Percentiles rank a stretch among this genome's conserved stretches.
Conservation (phyloP, 2,113 vertebrate species). For the Pitta sordida region DNA sequence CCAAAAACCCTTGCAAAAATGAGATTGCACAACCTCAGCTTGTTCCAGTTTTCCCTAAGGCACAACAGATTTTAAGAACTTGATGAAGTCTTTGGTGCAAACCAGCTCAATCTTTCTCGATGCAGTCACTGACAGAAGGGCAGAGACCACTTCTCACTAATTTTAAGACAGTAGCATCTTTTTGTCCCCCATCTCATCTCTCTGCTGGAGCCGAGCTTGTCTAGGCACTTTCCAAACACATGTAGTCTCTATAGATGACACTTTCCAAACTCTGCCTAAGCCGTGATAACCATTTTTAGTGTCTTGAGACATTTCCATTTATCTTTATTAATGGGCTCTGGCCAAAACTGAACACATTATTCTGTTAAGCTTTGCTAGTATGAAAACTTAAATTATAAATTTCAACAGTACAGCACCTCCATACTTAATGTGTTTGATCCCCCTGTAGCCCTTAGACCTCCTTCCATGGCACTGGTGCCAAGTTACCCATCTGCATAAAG, state of each 20-base stretch:
- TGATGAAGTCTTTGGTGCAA: not conserved
- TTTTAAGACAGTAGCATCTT: not conserved
- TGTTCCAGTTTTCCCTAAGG: not conserved
- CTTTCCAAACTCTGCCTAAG: not conserved
- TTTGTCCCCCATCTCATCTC: not conserved
- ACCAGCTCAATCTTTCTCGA: not conserved
- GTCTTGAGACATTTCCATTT: not conserved
- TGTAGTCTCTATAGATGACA: fast-evolving
- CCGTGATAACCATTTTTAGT: not conserved
- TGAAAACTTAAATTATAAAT: fast-evolving
- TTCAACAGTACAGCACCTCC: not conserved
- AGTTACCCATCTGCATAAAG: not conserved
- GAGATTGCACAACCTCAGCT: not conserved
- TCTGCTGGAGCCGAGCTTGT: not conserved
- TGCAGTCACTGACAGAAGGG: not conserved
- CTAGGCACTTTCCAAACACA: not conserved
- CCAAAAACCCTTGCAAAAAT: not conserved
- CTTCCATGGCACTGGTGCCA: fast-evolving
- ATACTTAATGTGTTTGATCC: not conserved
- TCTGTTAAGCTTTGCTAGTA: not conserved
- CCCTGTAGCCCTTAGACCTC: not conserved
- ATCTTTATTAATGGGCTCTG: not conserved
- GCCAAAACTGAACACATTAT: not conserved
- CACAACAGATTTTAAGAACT: not conserved
- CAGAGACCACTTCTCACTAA: not conserved